Evolutionary conservation across 2,888 invertebrate genomes (phyloP).

Genomic region (Ophraella communa): DNA sequence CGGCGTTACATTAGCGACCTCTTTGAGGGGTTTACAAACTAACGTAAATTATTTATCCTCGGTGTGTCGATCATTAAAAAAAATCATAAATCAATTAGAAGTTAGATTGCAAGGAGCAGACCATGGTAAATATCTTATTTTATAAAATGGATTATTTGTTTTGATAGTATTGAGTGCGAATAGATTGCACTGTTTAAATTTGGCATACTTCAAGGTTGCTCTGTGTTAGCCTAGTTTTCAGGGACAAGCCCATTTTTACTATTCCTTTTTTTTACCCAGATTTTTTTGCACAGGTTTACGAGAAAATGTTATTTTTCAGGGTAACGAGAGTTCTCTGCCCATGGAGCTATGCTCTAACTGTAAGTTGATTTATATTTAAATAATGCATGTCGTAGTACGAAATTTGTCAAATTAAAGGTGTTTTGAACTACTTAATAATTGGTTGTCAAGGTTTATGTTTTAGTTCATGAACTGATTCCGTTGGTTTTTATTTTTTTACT

Average conservation of each 20-base stretch:
- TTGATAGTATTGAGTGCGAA: conserved; percentile 2
- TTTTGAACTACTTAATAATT: neutral
- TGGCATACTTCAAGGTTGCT: conserved; percentile 16
- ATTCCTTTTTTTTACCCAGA: conserved; percentile 14
- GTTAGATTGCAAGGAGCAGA: conserved; percentile 43
- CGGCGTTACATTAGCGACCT: conserved; percentile 1
- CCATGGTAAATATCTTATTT: conserved; percentile 50
- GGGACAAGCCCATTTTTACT: conserved; percentile 57
- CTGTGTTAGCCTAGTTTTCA: conserved; percentile 52
- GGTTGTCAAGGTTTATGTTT: conserved; percentile 1
- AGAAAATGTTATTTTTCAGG: conserved; percentile 67
- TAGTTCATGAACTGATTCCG: neutral
- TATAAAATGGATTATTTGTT: neutral
- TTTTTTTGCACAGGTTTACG: conserved; percentile 27
- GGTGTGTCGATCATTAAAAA: conserved; percentile 46
- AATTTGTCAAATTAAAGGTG: neutral
- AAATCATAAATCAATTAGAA: conserved; percentile 46
- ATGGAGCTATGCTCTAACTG: conserved; percentile 98
- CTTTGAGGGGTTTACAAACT: conserved; percentile 20
- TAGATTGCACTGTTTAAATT: conserved; percentile 12
- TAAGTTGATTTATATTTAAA: conserved; percentile 65
- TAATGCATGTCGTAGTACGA: neutral
- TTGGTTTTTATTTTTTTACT: conserved; percentile 14
- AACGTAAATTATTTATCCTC: conserved; percentile 44
- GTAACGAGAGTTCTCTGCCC: conserved; percentile 94